Base-by-base conservation (phyloP, 2,888 invertebrate genomes). In the Rhagonycha lutea region DNA sequence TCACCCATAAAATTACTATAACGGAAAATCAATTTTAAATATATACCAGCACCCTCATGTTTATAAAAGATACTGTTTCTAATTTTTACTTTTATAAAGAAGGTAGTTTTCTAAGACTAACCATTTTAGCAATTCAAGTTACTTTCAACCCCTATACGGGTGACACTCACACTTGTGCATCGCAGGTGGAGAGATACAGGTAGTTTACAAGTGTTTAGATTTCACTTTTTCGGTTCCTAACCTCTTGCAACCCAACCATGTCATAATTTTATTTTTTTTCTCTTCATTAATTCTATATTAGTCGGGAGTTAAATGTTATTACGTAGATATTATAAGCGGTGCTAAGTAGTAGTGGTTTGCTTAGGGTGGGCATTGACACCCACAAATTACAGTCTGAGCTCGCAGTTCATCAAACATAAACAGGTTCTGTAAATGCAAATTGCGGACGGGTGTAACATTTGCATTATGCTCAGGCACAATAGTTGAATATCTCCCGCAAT, bases 391-490 rank as follows among this genome's bases (percentile, higher is more conserved):
- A 74, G 74, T 72, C 72, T 78, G 75, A 69, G 73, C 68, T 75
- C 74, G 76, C 74, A 76, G 79, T 79, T 79, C 80, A 80, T 80
- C 80, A 80, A 80, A 80, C 78, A 80, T 78, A 80, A 80, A 80
- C 80, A 80, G 80, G 80, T 80, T 80, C 76, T 80, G 80, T 75
- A 74, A 76, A 80, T 80, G 79, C 73, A 79, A 80, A 80, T 80
- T 80, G 75, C 75, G 72, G 73, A 79, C 77, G 79, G 79, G 74
- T 77, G 78, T 79, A 79, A 77, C 78, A 80, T 80, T 80, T 79
- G 79, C 79, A 80, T 79, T 79, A 80, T 79, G 72, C 73, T 71
- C 76, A 65, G 60, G 75, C 71, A 74, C 77, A 77, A 77, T 77
- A 74, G 70, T 67, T 60, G 74, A 69, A 69, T 70, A 68, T 72